Percentiles rank a stretch among this genome's conserved stretches.
Conservation (phyloP, 2,888 invertebrate genomes). For the Drosophila neoperkinsi region DNA sequence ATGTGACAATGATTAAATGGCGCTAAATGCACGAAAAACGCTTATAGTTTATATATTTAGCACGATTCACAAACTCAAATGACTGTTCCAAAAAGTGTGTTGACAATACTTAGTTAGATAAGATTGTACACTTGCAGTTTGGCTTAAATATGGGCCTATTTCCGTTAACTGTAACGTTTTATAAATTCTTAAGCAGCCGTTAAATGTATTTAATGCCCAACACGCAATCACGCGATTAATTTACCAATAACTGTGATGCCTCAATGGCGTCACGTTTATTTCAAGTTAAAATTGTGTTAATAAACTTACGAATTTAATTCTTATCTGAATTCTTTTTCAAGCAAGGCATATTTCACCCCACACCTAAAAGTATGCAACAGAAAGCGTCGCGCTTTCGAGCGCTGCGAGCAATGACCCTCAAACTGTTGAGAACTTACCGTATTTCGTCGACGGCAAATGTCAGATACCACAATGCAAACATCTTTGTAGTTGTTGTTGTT, state of each 20-base stretch:
- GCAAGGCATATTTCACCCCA: background rate
- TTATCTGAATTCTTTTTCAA: background rate
- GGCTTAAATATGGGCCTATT: background rate
- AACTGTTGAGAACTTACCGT: constrained; percentile 79
- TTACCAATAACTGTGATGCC: background rate
- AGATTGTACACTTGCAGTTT: constrained; percentile 26
- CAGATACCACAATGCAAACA: constrained; percentile 85
- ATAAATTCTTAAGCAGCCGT: background rate
- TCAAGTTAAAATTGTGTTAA: background rate
- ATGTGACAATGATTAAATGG: constrained; percentile 42
- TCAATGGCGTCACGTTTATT: background rate
- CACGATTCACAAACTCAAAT: constrained; percentile 18
- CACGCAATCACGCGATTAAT: background rate
- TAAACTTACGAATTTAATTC: background rate
- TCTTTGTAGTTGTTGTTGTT: constrained; percentile 44
- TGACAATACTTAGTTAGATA: constrained; percentile 17
- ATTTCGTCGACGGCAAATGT: constrained; percentile 84
- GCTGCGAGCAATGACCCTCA: constrained; percentile 8
- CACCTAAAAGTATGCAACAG: constrained; percentile 49
- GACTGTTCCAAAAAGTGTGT: constrained; percentile 14
- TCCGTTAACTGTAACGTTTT: background rate
- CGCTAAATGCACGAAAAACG: constrained; percentile 25
- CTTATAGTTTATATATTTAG: constrained; percentile 8
- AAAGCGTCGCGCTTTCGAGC: background rate
- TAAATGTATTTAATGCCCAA: background rate